phyloP scores from a whole-genome alignment of 1,140 invertebrate species.

The Drosophila ficusphila region DNA sequence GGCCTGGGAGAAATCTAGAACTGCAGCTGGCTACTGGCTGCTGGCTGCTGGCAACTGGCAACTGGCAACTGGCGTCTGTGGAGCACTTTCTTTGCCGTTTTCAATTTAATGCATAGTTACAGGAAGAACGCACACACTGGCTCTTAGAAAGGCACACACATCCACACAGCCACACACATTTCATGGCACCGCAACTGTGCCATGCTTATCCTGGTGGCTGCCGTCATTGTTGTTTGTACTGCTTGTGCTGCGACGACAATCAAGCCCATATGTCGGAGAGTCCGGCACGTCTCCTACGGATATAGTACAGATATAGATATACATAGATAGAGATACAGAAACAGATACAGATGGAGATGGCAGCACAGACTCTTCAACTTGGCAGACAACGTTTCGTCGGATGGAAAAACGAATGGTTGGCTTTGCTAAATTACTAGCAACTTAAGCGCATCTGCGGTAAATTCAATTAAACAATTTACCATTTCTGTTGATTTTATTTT shows the following conservation, averaged over 20 bases:
- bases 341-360: constrained; percentile 35
- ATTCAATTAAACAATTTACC: constrained; percentile 82
- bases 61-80: constrained; percentile 49
- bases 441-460: constrained; percentile 81
- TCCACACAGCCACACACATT: constrained; percentile 68
- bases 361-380: not conserved
- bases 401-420: constrained; percentile 51
- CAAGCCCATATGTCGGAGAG: constrained; percentile 59
- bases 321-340: constrained; percentile 37
- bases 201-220: constrained; percentile 31
- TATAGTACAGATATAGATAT: constrained; percentile 8
- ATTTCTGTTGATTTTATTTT: constrained; percentile 77
- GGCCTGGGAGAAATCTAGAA: constrained; percentile 75
- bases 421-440: constrained; percentile 78
- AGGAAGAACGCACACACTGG: constrained; percentile 45
- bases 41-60: constrained; percentile 47
- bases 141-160: constrained; percentile 18
- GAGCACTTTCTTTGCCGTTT: constrained; percentile 74
- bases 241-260: constrained; percentile 70
- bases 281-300: constrained; percentile 51
- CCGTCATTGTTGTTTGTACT: constrained; percentile 33
- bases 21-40: constrained; percentile 44
- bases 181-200: constrained; percentile 60
- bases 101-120: constrained; percentile 76
- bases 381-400: constrained; percentile 10